Conservation (phyloP, 2,797 vertebrate species). For the Lacerta bilineata region DNA sequence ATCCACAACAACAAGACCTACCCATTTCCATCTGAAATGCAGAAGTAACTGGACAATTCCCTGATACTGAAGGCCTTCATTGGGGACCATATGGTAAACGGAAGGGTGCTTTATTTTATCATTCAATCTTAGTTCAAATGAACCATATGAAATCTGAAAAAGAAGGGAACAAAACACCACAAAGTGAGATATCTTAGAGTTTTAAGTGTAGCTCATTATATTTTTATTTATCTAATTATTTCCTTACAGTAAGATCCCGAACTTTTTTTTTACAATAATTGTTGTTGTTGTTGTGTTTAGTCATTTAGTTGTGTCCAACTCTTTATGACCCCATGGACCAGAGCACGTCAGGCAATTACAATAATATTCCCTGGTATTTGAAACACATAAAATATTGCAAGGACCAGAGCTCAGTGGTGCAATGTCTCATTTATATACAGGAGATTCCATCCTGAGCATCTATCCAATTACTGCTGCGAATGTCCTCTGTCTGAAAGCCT, state of each 20-base stretch:
- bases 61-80: not conserved
- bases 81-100: not conserved
- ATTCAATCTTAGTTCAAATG: not conserved
- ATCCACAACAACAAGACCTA: not conserved
- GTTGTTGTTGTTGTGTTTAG: not conserved
- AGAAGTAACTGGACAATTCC: not conserved
- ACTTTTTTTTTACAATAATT: not conserved
- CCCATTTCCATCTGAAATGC: not conserved
- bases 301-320: no score
- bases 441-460: no score
- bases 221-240: not conserved
- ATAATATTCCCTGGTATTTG: no score
- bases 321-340: no score
- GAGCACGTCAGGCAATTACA: no score
- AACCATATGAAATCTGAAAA: not conserved
- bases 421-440: no score
- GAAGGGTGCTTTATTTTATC: not conserved
- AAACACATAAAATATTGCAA: no score
- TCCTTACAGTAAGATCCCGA: not conserved
- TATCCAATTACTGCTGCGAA: no score
- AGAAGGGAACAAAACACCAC: not conserved
- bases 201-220: no score
- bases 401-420: no score
- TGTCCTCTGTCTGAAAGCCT: no score
- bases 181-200: not conserved